Conservation (phyloP, 53 echinoderm and acorn worm species). For the Crossaster papposus region DNA sequence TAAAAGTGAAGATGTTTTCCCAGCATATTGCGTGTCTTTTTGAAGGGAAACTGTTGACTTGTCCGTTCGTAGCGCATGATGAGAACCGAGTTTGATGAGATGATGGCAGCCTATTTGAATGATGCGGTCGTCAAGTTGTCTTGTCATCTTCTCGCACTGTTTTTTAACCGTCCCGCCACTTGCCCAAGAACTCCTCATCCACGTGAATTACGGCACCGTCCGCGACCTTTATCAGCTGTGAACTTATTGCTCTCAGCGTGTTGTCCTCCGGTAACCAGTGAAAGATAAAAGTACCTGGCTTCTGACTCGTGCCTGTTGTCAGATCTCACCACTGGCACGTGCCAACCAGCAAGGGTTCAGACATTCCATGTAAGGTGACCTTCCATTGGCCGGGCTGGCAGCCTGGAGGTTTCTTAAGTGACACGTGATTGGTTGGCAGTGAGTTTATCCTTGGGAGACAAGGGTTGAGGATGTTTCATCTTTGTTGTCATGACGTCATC, state of each 20-base stretch:
- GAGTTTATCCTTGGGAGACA: constrained; percentile 35
- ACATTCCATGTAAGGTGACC: constrained; percentile 19
- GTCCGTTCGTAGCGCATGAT: too few species aligned
- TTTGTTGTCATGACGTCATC: constrained; percentile 49
- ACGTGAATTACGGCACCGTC: constrained; percentile 12
- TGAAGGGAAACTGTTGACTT: too few species aligned
- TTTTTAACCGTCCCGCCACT: constrained; percentile 43
- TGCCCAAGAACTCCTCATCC: background rate
- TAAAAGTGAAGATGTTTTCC: too few species aligned
- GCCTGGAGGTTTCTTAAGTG: constrained; percentile 23
- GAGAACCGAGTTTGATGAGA: background rate
- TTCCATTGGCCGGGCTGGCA: constrained; percentile 28
- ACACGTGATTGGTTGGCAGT: constrained; percentile 8
- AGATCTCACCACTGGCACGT: constrained; percentile 20
- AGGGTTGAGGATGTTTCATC: constrained; percentile 41
- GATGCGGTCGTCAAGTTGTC: background rate
- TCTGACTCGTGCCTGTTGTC: background rate
- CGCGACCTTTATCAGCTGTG: constrained; percentile 15
- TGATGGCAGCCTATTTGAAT: background rate
- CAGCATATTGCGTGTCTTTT: too few species aligned
- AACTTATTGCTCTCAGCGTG: constrained; percentile 16
- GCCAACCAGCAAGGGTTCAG: background rate
- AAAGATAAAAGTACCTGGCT: background rate
- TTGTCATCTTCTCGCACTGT: background rate
- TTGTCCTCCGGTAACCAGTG: constrained; percentile 29